Evolutionary conservation across 2,888 invertebrate genomes (phyloP), one percentile per base, ranked within the genome.

Genomic region (Apodemia mormo): DNA sequence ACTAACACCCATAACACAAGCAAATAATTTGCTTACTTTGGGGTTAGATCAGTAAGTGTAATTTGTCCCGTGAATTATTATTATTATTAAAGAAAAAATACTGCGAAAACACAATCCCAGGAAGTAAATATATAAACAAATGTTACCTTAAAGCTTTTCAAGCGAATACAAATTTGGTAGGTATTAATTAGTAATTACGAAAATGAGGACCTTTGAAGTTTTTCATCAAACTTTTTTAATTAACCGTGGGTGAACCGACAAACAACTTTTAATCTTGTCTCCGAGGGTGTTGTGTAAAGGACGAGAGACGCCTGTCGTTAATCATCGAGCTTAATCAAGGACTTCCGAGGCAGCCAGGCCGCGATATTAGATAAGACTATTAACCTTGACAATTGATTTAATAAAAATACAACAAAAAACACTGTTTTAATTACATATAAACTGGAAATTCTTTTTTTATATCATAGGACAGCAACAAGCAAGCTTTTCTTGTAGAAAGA

Each of bases 181-280:
- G 52, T n/a, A 14, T 52, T 52, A 52, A 52, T 52, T 52, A 52
- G 52, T 7, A 52, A 58, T 58, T 58, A 30, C 10, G 9, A 58
- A 58, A 58, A 30, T 58, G 12, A 30, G 58, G 22, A 10, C 30
- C 30, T 61, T 33, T 61, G 61, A 61, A 2, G 61, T 64, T 64
- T 64, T n/a, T 64, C 37, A 64, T 33, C 14, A 14, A 64, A 37
- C 12, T 64, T 64, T 64, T 64, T 64, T 33, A 29, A 58, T 37
- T 33, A 64, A 14, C 37, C 37, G 30, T 33, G 33, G 14, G 30
- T 14, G 14, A 33, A 37, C 12, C 61, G 7, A 37, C 33, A 33
- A 64, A 14, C 33, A 33, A 64, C 30, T 64, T 64, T 14, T 64
- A 64, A 64, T 64, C 61, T 64, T 33, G 61, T 64, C 61, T 64